phyloP scores from a whole-genome alignment of 2,797 vertebrate genomes.

The Halcyon smyrnensis region DNA sequence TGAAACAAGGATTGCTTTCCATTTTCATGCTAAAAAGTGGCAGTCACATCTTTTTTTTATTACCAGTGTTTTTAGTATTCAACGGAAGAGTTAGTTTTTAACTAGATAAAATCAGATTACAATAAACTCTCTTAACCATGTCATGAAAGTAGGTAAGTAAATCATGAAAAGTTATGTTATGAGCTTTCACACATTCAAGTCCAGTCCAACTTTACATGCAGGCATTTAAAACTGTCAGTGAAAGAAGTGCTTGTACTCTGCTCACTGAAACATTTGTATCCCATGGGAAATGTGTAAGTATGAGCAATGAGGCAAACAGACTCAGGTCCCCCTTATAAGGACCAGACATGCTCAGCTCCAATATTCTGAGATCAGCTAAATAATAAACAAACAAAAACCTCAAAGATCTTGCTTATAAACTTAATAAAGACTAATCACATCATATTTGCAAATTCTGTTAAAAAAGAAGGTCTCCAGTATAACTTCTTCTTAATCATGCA shows the following conservation, averaged over 20 bases:
- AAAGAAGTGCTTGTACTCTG: neutral
- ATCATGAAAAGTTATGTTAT: constrained; percentile 25
- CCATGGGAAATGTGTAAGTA: neutral
- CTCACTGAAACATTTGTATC: neutral
- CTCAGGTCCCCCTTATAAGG: neutral
- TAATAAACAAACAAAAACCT: neutral
- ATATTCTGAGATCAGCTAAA: neutral
- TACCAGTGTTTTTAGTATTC: neutral
- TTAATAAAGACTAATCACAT: neutral
- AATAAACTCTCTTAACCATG: constrained; percentile 29
- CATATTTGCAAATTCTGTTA: neutral
- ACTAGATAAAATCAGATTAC: constrained; percentile 35
- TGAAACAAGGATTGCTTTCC: constrained; percentile 40
- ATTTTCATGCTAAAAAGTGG: constrained; percentile 40
- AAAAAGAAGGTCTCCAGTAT: neutral
- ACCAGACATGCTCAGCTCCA: neutral
- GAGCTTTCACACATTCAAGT: constrained; percentile 12
- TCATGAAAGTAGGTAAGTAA: constrained; percentile 10
- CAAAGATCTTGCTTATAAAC: neutral
- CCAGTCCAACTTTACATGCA: neutral
- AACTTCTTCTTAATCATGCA: neutral
- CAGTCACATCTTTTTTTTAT: constrained; percentile 48
- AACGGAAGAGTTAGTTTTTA: constrained; percentile 55
- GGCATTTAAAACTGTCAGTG: neutral
- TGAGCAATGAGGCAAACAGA: neutral